Evolutionary conservation across 1,140 invertebrate species (phyloP).

Genomic region (Teleopsis dalmanni): DNA sequence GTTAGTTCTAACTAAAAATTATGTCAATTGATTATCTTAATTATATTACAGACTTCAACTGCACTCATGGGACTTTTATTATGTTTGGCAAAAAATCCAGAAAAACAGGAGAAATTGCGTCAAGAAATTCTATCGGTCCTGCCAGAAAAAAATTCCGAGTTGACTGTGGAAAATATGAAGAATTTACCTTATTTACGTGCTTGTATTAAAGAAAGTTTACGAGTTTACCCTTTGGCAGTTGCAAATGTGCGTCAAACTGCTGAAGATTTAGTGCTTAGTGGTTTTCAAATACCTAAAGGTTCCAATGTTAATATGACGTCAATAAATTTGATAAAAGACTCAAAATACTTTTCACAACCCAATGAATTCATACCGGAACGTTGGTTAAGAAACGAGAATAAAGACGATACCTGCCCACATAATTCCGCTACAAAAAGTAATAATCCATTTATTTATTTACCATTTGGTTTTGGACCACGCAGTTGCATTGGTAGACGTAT

Average conservation of each 20-base stretch:
- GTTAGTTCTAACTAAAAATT: constrained; percentile 19
- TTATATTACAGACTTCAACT: constrained; percentile 16
- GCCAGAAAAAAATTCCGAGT: constrained; percentile 44
- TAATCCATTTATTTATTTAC: constrained; percentile 51
- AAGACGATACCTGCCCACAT: constrained; percentile 34
- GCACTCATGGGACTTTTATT: constrained; percentile 15
- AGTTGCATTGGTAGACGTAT: constrained; percentile 56
- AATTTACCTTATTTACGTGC: constrained; percentile 55
- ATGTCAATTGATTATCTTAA: neutral
- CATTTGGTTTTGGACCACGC: constrained; percentile 57
- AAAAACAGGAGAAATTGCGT: constrained; percentile 63
- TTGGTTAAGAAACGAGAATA: constrained; percentile 43
- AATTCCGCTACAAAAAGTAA: constrained; percentile 36
- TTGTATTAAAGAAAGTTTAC: constrained; percentile 57
- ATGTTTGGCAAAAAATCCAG: constrained; percentile 58
- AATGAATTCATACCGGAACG: constrained; percentile 51
- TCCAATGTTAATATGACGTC: constrained; percentile 27
- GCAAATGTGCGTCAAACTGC: constrained; percentile 45
- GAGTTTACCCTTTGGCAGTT: constrained; percentile 47
- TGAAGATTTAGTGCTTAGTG: constrained; percentile 50
- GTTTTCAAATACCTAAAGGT: constrained; percentile 54
- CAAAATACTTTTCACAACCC: constrained; percentile 46
- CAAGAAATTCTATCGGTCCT: constrained; percentile 57
- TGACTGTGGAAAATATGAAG: constrained; percentile 51
- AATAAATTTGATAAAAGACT: constrained; percentile 38